Evolutionary conservation across 2,113 vertebrate genomes (phyloP).

Genomic region (Platanista minor): DNA sequence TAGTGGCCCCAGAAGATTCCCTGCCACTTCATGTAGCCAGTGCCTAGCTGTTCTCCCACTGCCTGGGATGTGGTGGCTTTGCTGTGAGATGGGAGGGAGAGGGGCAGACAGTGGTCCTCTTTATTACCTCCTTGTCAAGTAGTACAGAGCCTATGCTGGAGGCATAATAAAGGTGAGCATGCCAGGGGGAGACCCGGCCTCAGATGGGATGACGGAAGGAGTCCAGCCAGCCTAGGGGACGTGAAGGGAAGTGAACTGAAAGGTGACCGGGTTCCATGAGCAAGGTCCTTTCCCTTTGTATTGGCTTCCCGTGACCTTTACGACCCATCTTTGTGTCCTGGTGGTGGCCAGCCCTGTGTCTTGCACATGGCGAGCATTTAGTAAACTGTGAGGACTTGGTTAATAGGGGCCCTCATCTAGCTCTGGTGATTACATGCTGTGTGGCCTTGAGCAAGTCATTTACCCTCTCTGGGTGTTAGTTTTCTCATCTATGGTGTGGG

Average conservation of each 20-base stretch:
- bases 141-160: fast-evolving
- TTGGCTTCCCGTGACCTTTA: background rate
- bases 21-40: background rate
- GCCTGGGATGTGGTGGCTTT: background rate
- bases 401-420: fast-evolving
- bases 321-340: background rate
- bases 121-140: background rate
- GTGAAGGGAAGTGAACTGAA: fast-evolving
- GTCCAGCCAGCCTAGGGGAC: background rate
- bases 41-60: background rate
- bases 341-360: background rate
- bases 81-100: background rate
- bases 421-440: background rate
- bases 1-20: background rate
- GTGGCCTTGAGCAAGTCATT: background rate
- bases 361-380: fast-evolving
- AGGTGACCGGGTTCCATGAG: fast-evolving
- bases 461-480: background rate
- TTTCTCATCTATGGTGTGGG: background rate
- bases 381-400: background rate
- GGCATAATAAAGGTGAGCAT: fast-evolving
- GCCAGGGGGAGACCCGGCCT: background rate
- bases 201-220: background rate
- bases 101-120: background rate
- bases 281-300: fast-evolving